These are phyloP conservation scores for Nysson spinosus DNA, from an alignment of 2,888 invertebrate genomes.

Conservation along the genomic window DNA sequence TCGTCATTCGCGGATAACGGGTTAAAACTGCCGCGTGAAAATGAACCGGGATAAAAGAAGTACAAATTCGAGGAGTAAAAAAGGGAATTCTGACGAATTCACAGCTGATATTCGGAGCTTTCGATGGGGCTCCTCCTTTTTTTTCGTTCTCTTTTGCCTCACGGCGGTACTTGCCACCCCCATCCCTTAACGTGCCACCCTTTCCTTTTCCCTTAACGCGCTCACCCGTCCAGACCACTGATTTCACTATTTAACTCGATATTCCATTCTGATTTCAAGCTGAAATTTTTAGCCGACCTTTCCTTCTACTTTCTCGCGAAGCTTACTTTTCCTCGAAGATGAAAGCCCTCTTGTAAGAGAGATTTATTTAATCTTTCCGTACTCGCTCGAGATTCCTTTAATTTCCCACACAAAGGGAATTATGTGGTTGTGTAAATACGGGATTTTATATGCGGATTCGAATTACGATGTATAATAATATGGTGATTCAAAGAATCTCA, in stretches of 20 bases:
- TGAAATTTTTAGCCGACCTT: slow-evolving; percentile 56
- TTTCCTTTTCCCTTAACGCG: slow-evolving; percentile 39
- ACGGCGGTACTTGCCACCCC: not conserved
- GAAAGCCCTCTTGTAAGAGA: not conserved
- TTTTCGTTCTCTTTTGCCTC: not conserved
- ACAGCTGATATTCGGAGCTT: slow-evolving; percentile 39
- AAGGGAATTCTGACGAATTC: slow-evolving; percentile 39
- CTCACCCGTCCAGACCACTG: slow-evolving; percentile 64
- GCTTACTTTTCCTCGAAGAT: slow-evolving; percentile 41
- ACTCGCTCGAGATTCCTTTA: too few relatives aligned
- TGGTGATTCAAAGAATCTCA: too few relatives aligned
- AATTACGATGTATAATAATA: too few relatives aligned
- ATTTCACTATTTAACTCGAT: slow-evolving; percentile 67
- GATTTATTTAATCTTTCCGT: slow-evolving; percentile 14
- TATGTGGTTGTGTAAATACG: too few relatives aligned
- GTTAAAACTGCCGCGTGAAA: not conserved
- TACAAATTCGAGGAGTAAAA: slow-evolving; percentile 15
- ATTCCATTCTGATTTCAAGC: slow-evolving; percentile 67
- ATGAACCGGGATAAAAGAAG: slow-evolving; percentile 17
- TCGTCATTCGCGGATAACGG: too few relatives aligned
- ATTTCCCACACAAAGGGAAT: too few relatives aligned
- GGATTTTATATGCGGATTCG: too few relatives aligned
- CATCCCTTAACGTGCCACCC: not conserved
- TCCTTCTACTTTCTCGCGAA: slow-evolving; percentile 21
- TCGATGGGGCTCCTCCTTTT: slow-evolving; percentile 4